Base-by-base conservation (phyloP, 2,888 invertebrate species). In the Pycnomerus fuliginosus region DNA sequence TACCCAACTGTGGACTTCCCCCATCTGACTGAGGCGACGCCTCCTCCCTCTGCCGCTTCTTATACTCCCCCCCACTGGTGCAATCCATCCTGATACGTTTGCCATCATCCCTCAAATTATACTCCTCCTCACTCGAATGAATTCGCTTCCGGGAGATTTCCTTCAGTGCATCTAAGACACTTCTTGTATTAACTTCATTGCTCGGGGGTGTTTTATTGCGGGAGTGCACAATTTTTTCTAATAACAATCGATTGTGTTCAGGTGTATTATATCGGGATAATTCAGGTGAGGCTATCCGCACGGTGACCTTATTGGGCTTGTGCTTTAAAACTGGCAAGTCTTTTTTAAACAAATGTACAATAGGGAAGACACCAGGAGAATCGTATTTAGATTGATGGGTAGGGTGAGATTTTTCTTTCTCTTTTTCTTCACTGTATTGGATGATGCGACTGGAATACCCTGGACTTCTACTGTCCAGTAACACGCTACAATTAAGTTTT, bases 91-190 rank as follows among this genome's bases (percentile, higher is more conserved):
- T 23, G 16, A 38, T 30, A 11, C 38, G 27, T 16, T 47, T 43
- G 10, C 42, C 42, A 11, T 43, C 42, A 20, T 47, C 42, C 20
- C n/a, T 37, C 25, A n/a, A n/a, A n/a, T n/a, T n/a, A n/a, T n/a
- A n/a, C n/a, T n/a, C n/a, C n/a, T n/a, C 67, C 44, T 65, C 77
- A 52, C 68, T 73, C 25, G 73, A 70, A 53, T 76, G 77, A 16
- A 79, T 77, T 20, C 79, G 68, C 60, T 79, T 79, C 14, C 78
- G 66, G 1, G 79, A 79, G 33, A 79, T 78, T 61, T 79, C 79
- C 50, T 77, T 78, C 1, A 79, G 58, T 8, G 76, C 79, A 58
- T 79, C 79, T 20, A 79, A 60, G 2, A 79, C 77, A 60, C 76
- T 78, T 35, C 74, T 68, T 1, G 77, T 76, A 32, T 66, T 66